Evolutionary conservation across 1,140 invertebrate genomes (phyloP).

Genomic region (Platyscapa corneri): DNA sequence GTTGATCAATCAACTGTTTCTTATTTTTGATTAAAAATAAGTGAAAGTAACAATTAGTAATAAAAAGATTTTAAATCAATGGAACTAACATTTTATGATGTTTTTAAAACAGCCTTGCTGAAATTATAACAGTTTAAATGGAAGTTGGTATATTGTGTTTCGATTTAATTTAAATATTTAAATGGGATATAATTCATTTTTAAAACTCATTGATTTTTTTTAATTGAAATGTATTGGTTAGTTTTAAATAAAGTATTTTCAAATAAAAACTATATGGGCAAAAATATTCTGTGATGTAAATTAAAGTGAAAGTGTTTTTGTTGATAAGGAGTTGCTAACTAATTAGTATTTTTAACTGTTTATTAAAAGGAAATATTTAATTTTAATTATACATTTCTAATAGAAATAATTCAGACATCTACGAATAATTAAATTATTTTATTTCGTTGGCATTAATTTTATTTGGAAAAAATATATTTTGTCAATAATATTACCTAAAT

Average conservation of each 20-base stretch:
- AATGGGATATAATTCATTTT: conserved; percentile 1
- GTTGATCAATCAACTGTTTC: neutral
- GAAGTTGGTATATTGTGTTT: neutral
- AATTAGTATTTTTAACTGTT: no score
- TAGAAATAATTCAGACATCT: no score
- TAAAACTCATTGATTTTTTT: neutral
- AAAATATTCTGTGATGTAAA: no score
- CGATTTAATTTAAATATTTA: neutral
- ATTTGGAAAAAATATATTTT: no score
- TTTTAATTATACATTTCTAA: no score
- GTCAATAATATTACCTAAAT: no score
- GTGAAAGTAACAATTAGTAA: conserved; percentile 32
- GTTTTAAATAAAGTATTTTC: neutral
- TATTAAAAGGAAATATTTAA: no score
- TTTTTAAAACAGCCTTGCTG: neutral
- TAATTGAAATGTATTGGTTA: neutral
- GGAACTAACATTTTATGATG: neutral
- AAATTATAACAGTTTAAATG: conserved; percentile 12
- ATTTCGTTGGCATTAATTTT: no score
- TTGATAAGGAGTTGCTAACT: no score
- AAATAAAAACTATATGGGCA: neutral
- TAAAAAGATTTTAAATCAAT: conserved; percentile 18
- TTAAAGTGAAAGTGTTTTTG: no score
- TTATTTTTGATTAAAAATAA: conserved; percentile 17
- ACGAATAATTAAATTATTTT: no score